Base-by-base conservation (phyloP, 2,113 vertebrate species). In the Sylvilagus bachmani region DNA sequence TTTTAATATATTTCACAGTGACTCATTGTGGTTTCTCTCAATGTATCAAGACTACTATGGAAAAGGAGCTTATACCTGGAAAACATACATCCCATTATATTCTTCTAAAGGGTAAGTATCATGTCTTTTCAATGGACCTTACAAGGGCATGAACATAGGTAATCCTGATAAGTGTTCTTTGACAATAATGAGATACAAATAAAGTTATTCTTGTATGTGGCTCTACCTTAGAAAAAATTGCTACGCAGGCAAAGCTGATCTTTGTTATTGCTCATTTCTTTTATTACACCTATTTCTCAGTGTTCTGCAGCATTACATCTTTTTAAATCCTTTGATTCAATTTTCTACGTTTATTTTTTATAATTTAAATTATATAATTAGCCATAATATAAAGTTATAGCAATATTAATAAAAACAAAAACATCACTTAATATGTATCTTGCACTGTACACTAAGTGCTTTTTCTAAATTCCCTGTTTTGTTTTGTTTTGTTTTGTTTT, bases 171-270 rank as follows among this genome's bases (percentile, higher is more conserved):
- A 89, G 75, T 55, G 4, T n/a, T 73, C 22, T 62, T 33, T 73
- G 73, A 94, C 22, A 92, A 82, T 69, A 88, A 93, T 19, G 14
- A 80, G 31, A 10, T 27, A 53, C 14, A 93, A 86, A 89, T 64
- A 88, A 75, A 78, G 85, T 9, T 92, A 69, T 88, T 58, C 25
- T 78, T 90, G 27, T 66, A 69, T 61, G 36, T 79, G 33, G 29
- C 31, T 89, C 12, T n/a, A 12, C 80, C 36, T 79, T 33, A 44
- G 12, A 44, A 31, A 96, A 90, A 93, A 87, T 3, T n/a, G 25
- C 36, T 90, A 38, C 25, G 13, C 17, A 49, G 38, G 11, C 10
- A 79, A 89, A 49, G 21, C 79, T 74, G 80, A 91, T 12, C 8
- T 70, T 80, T 85, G 12, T 79, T 44, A 90, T 31, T 5, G 3